Conservation (phyloP, 2,797 vertebrate species). For the Microctenopoma steveboyesi region DNA sequence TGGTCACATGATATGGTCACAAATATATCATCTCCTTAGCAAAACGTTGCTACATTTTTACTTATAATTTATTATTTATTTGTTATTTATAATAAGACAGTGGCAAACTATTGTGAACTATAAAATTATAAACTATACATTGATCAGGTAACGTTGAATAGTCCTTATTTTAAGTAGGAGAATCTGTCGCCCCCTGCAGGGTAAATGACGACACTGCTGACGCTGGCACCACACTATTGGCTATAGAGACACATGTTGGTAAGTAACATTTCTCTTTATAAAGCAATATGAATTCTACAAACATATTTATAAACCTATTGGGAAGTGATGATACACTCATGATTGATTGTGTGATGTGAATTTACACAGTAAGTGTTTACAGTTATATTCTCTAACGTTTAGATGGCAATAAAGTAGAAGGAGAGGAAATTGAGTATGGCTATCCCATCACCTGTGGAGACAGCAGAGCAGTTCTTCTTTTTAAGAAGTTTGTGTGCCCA, state of each 20-base stretch:
- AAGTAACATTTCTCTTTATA: conserved; percentile 30
- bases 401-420: conserved; percentile 62
- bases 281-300: background rate
- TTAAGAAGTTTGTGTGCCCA: conserved; percentile 96
- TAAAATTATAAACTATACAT: background rate
- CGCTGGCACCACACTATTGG: conserved; percentile 86
- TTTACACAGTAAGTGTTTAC: background rate
- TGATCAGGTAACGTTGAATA: background rate
- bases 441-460: conserved; percentile 96
- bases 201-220: conserved; percentile 85
- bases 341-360: background rate
- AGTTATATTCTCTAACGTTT: conserved; percentile 7
- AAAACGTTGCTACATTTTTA: too few relatives aligned
- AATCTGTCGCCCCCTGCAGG: conserved; percentile 82
- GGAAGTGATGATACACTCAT: background rate
- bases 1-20: too few relatives aligned
- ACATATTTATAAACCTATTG: background rate
- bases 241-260: conserved; percentile 88
- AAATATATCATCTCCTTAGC: too few relatives aligned
- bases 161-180: conserved; percentile 18
- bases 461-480: conserved; percentile 91
- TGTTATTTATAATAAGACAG: too few relatives aligned
- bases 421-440: conserved; percentile 87
- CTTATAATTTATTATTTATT: too few relatives aligned
- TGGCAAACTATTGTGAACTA: background rate